Evolutionary conservation across 2,888 invertebrate species (phyloP).

Genomic region (Drosophila testacea): DNA sequence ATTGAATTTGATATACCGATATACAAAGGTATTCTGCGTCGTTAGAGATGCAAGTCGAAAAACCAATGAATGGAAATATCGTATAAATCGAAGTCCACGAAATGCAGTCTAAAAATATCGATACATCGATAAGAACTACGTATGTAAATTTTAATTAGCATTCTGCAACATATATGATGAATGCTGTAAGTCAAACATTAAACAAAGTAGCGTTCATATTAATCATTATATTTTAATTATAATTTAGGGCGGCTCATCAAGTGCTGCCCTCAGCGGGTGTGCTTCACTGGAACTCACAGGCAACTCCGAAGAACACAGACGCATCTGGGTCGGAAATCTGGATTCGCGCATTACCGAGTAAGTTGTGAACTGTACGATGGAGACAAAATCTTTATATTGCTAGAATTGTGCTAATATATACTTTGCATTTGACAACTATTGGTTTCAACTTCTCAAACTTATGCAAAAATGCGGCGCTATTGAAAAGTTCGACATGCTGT

Average conservation of each 20-base stretch:
- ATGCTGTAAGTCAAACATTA: background rate
- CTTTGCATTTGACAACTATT: conserved; percentile 86
- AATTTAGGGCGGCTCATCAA: background rate
- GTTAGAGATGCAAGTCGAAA: no score
- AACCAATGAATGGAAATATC: no score
- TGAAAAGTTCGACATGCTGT: conserved; percentile 97
- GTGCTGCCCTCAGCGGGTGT: conserved; percentile 5
- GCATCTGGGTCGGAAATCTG: conserved; percentile 96
- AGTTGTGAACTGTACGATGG: conserved; percentile 85
- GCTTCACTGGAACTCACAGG: conserved; percentile 4
- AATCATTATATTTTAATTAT: background rate
- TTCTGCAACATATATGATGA: background rate
- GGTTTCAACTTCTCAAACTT: conserved; percentile 98
- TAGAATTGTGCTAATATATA: conserved; percentile 50
- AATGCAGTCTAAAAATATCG: no score
- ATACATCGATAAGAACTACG: no score
- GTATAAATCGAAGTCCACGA: no score
- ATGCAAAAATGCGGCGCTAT: conserved; percentile 97
- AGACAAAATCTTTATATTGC: background rate
- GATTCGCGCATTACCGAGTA: conserved; percentile 97
- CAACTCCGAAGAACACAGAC: conserved; percentile 80
- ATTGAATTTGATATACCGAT: no score
- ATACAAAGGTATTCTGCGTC: no score
- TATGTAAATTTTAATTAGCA: background rate
- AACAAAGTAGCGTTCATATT: background rate